Evolutionary conservation across 1,140 invertebrate genomes (phyloP), one percentile per base, ranked within the genome.

Genomic region (Thaumetopoea pityocampa): DNA sequence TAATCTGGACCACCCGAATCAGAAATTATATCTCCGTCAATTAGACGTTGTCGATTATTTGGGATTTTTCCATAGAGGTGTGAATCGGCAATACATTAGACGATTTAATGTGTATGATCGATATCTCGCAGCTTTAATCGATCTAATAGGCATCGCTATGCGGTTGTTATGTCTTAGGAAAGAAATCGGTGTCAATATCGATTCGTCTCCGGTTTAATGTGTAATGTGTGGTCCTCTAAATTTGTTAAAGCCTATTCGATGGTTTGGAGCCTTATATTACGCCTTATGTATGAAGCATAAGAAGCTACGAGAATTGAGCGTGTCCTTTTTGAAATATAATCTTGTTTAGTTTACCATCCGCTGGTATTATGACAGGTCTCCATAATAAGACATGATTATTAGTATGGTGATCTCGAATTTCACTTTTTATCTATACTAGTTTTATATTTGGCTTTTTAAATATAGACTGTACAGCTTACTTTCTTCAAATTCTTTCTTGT

Each of bases 381-480:
- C 37, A 61, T 61, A 61, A 65, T 42, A 55, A 48, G 51, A 55
- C 51, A 53, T 51, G 38, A 55, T 65, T 65, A 65, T 65, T 51
- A 48, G 23, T n/a, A 35, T 23, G 30, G 34, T 60, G 38, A 22
- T 20, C 27, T 52, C 22, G 46, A 40, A 26, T 60, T 49, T 20
- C 33, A 47, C 16, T 56, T 52, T 55, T 49, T 28, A 27, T 57
- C 45, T n/a, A n/a, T n/a, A n/a, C n/a, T n/a, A n/a, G n/a, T 29
- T 18, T 40, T 29, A 29, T 9, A 18, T 29, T 26, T 10, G 12
- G 14, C 27, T 12, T 8, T 8, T 6, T 16, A 15, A 19, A 18
- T 19, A 18, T 11, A 16, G 11, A 7, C 8, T 27, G 6, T 3
- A 14, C 14, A 28, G 8, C 17, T 28, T 4, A 12, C 15, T 14